Conservation (phyloP, 30 jellyfish, hydroid and myxozoan genomes). For the Pelagia noctiluca region DNA sequence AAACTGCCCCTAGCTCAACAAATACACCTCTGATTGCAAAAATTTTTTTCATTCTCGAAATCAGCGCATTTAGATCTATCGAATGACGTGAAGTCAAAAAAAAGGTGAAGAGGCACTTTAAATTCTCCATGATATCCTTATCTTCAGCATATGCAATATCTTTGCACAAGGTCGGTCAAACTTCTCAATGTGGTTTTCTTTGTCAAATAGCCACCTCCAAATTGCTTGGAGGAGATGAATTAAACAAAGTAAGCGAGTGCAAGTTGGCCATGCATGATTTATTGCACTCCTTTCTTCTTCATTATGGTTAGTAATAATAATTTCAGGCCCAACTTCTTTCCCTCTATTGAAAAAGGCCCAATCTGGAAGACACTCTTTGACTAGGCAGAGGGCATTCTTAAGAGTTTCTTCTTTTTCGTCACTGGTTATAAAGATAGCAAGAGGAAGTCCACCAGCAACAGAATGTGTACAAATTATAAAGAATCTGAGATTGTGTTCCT, state of each 20-base stretch:
- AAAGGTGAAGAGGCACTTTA: too few relatives aligned
- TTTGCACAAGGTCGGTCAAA: neutral
- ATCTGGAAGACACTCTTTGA: too few relatives aligned
- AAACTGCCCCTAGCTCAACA: too few relatives aligned
- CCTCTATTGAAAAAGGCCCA: too few relatives aligned
- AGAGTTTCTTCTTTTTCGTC: conserved; percentile 44
- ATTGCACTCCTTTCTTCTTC: conserved; percentile 13
- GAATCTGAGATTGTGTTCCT: conserved; percentile 32
- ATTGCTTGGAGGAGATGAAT: conserved; percentile 42
- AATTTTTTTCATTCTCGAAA: too few relatives aligned
- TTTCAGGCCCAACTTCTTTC: too few relatives aligned
- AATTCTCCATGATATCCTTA: neutral
- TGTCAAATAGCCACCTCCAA: conserved; percentile 58
- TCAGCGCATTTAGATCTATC: too few relatives aligned
- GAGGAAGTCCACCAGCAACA: conserved; percentile 48
- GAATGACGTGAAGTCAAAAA: too few relatives aligned
- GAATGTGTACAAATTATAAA: conserved; percentile 32
- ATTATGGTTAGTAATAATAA: too few relatives aligned
- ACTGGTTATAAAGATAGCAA: conserved; percentile 42
- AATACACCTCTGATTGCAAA: too few relatives aligned
- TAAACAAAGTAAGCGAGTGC: conserved; percentile 15
- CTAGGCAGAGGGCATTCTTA: conserved; percentile 15
- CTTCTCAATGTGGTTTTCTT: conserved; percentile 3
- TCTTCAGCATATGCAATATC: conserved; percentile 23
- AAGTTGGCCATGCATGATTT: conserved; percentile 23